These are phyloP conservation scores for Clarias pachynema DNA, from an alignment of 2,797 vertebrate species.

Conservation along the genomic window DNA sequence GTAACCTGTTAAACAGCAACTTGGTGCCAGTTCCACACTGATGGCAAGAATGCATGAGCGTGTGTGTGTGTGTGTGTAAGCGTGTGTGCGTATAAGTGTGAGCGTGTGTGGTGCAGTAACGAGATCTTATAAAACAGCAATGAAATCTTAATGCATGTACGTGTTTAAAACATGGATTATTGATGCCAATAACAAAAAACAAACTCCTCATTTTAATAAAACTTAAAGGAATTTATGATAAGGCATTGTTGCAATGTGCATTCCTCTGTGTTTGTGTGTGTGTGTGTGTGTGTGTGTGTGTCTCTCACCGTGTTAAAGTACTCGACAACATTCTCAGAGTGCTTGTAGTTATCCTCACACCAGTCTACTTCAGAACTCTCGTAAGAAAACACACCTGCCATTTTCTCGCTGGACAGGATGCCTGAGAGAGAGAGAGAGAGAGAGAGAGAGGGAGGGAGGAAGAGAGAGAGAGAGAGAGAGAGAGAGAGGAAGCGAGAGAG, in stretches of 20 bases:
- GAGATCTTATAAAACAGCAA: background rate
- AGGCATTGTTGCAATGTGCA: background rate
- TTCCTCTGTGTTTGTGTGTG: background rate
- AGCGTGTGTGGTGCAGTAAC: background rate
- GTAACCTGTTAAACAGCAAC: constrained; percentile 1
- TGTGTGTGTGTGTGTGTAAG: background rate
- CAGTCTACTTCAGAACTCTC: constrained; percentile 93
- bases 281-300: constrained; percentile 1
- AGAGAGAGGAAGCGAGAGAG: background rate
- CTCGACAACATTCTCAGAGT: constrained; percentile 85
- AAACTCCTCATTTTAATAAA: background rate
- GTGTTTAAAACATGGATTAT: background rate
- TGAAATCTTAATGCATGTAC: background rate
- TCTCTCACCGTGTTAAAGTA: constrained; percentile 92
- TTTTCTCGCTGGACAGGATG: constrained; percentile 66
- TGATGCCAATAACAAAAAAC: background rate
- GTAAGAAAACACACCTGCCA: constrained; percentile 85
- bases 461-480: background rate
- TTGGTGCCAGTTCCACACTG: background rate
- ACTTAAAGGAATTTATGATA: background rate
- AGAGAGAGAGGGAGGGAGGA: background rate
- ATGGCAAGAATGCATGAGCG: background rate
- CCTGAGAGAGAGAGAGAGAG: constrained; percentile 54
- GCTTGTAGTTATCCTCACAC: constrained; percentile 91
- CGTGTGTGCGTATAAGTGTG: background rate